Conservation (phyloP, 2,888 invertebrate genomes). For the Ptychoptera contaminata region DNA sequence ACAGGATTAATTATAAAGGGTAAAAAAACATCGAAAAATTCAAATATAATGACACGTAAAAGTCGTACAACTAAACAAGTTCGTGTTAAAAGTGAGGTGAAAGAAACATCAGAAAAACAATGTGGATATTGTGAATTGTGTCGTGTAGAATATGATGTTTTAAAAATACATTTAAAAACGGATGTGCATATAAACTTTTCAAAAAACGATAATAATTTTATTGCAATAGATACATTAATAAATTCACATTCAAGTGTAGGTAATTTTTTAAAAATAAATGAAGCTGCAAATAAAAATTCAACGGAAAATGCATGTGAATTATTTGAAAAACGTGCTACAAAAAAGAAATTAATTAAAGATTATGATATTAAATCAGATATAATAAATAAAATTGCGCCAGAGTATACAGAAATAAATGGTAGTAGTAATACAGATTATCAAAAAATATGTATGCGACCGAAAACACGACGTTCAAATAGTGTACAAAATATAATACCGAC, state of each 20-base stretch:
- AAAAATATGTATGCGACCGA: too few relatives aligned
- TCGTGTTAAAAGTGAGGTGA: constrained; percentile 2
- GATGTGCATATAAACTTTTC: constrained; percentile 60
- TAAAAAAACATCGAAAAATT: not conserved
- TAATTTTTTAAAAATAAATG: constrained; percentile 46
- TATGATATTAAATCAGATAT: not conserved
- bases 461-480: too few relatives aligned
- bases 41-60: constrained; percentile 23
- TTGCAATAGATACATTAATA: constrained; percentile 57
- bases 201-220: constrained; percentile 56
- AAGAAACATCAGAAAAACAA: constrained; percentile 25
- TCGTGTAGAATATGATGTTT: constrained; percentile 53
- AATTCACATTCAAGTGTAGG: constrained; percentile 48
- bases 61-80: constrained; percentile 16
- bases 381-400: not conserved
- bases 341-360: not conserved
- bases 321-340: not conserved
- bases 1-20: not conserved
- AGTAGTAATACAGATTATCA: not conserved
- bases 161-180: constrained; percentile 54
- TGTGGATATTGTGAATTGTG: constrained; percentile 71
- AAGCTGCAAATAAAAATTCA: constrained; percentile 32
- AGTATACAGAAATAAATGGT: not conserved
- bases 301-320: constrained; percentile 24
- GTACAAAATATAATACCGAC: too few relatives aligned